A percentile compares a stretch with the other conserved stretches of the same genome.
phyloP scores from a whole-genome alignment of 2,797 vertebrate species.

The Etheostoma perlongum region DNA sequence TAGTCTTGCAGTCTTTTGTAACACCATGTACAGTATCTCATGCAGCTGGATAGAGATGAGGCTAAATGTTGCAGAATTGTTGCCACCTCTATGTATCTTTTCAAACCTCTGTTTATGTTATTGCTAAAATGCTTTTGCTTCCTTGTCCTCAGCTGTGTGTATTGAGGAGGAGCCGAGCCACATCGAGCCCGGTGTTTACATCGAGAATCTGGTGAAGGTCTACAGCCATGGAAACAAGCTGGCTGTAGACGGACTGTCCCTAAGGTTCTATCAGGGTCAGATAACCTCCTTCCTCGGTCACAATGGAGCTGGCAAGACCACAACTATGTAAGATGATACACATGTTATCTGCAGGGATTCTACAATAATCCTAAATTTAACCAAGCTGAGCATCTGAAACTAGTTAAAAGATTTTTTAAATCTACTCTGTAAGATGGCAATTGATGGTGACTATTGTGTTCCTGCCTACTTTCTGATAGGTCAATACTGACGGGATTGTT shows the following conservation, averaged over 20 bases:
- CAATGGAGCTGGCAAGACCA: conserved; percentile 98
- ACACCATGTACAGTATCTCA: too few species aligned
- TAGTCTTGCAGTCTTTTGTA: too few species aligned
- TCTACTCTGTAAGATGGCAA: background rate
- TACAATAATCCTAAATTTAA: too few species aligned
- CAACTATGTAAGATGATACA: conserved; percentile 92
- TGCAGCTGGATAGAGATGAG: too few species aligned
- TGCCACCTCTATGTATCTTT: background rate
- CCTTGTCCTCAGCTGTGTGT: conserved; percentile 83
- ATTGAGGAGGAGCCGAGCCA: conserved; percentile 95
- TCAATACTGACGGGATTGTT: conserved; percentile 98
- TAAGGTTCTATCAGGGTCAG: conserved; percentile 97
- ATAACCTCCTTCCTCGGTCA: conserved; percentile 98
- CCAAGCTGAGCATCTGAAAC: too few species aligned
- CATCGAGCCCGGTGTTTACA: conserved; percentile 94
- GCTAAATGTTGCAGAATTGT: too few species aligned
- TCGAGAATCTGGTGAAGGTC: conserved; percentile 96
- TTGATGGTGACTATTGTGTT: conserved; percentile 1
- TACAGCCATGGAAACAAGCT: conserved; percentile 96
- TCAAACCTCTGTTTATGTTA: background rate
- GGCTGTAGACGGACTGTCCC: conserved; percentile 93
- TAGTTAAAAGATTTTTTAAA: too few species aligned
- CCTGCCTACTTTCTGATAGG: conserved; percentile 80
- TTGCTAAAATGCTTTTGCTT: background rate
- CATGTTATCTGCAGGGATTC: background rate